Conservation (phyloP, 2,797 vertebrate genomes). For the Pygocentrus nattereri region DNA sequence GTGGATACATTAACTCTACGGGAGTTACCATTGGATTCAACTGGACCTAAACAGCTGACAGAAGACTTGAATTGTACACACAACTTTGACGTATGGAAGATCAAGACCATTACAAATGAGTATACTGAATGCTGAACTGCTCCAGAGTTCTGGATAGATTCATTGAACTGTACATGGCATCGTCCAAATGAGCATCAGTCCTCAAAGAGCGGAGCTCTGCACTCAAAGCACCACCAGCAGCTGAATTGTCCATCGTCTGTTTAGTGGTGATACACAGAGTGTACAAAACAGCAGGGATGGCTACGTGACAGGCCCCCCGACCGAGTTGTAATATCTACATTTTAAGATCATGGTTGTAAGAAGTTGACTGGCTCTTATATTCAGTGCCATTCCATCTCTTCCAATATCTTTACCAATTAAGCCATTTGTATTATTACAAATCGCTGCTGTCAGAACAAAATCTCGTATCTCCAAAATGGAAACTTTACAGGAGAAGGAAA, state of each 20-base stretch:
- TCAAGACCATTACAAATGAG: slow-evolving; percentile 44
- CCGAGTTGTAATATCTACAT: not conserved
- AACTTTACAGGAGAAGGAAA: no score
- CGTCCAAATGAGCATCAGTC: not conserved
- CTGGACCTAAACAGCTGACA: slow-evolving; percentile 26
- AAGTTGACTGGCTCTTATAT: not conserved
- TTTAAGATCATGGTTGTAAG: not conserved
- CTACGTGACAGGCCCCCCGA: not conserved
- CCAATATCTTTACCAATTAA: no score
- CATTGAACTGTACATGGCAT: slow-evolving; percentile 14
- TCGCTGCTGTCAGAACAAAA: no score
- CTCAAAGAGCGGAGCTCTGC: slow-evolving; percentile 2
- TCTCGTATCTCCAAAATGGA: no score
- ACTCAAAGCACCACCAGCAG: not conserved
- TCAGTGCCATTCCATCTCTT: not conserved
- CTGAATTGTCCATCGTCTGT: not conserved
- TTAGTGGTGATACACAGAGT: not conserved
- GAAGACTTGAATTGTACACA: slow-evolving; percentile 40
- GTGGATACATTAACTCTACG: slow-evolving; percentile 18
- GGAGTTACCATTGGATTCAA: slow-evolving; percentile 24
- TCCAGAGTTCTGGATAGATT: slow-evolving; percentile 17
- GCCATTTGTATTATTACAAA: no score
- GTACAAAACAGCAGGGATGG: not conserved
- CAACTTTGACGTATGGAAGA: slow-evolving; percentile 55
- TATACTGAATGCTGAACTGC: slow-evolving; percentile 23